These are phyloP conservation scores for Ophioderma brevispina DNA, from an alignment of 35 echinoderm and acorn worm genomes.

Conservation along the genomic window DNA sequence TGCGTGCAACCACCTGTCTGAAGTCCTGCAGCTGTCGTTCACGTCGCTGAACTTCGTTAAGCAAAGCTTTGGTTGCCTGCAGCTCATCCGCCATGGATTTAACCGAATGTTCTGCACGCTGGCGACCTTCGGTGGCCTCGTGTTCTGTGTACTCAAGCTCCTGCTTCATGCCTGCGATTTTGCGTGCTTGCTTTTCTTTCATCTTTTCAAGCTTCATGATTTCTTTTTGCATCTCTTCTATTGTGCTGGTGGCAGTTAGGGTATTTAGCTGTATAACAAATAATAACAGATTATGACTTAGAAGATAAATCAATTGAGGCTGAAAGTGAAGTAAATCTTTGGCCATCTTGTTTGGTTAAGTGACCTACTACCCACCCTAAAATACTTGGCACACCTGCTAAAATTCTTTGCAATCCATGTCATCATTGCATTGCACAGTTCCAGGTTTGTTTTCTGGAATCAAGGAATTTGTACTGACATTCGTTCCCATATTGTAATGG, in stretches of 20 bases:
- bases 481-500: too few relatives aligned
- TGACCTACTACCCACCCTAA: too few relatives aligned
- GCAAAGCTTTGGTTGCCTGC: slow-evolving; percentile 76
- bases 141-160: slow-evolving; percentile 89
- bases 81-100: slow-evolving; percentile 66
- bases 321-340: too few relatives aligned
- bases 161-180: slow-evolving; percentile 94
- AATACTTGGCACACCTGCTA: too few relatives aligned
- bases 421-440: too few relatives aligned
- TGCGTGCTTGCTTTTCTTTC: slow-evolving; percentile 96
- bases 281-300: too few relatives aligned
- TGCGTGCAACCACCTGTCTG: slow-evolving; percentile 90
- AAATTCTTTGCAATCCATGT: too few relatives aligned
- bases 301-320: too few relatives aligned
- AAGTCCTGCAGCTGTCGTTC: slow-evolving; percentile 91
- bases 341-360: too few relatives aligned
- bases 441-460: too few relatives aligned
- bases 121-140: slow-evolving; percentile 63
- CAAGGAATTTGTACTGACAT: too few relatives aligned
- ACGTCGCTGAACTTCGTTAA: slow-evolving; percentile 62
- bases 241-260: slow-evolving; percentile 59
- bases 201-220: slow-evolving; percentile 89
- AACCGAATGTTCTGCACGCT: slow-evolving; percentile 52
- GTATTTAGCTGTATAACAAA: slow-evolving; percentile 69
- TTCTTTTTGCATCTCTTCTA: slow-evolving; percentile 68